Evolutionary conservation across 2,797 vertebrate genomes (phyloP).

Genomic region (Bradypus variegatus): DNA sequence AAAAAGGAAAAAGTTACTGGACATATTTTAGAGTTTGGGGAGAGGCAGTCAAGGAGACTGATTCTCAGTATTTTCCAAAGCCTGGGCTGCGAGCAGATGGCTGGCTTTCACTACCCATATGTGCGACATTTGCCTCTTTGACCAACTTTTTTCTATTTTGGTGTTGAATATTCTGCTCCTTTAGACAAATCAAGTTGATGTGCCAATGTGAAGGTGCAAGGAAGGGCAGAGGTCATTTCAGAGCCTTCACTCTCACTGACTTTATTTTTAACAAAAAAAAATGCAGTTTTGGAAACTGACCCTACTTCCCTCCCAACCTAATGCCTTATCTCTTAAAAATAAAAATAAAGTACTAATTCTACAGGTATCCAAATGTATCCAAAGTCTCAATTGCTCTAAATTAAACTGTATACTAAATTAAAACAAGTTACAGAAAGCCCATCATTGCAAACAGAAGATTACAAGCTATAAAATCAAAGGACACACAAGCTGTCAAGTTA

Average conservation of each 20-base stretch:
- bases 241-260: neutral
- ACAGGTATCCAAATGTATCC: no score
- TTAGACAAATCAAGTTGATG: neutral
- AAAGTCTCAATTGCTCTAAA: no score
- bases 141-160: neutral
- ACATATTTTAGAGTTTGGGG: neutral
- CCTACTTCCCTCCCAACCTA: no score
- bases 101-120: neutral
- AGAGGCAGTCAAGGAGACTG: neutral
- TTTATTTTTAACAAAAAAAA: neutral
- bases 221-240: neutral
- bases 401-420: no score
- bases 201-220: conserved; percentile 1
- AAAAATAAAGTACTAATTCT: no score
- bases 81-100: neutral
- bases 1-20: neutral
- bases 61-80: conserved; percentile 38
- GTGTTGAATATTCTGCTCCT: conserved; percentile 23
- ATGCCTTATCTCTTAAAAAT: no score
- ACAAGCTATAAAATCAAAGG: no score
- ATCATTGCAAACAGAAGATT: no score
- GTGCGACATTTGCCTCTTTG: neutral
- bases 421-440: no score
- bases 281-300: no score
- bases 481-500: no score